Percentiles rank a stretch among this genome's conserved stretches.
phyloP scores from a whole-genome alignment of 2,113 vertebrate genomes.

The Naja naja region DNA sequence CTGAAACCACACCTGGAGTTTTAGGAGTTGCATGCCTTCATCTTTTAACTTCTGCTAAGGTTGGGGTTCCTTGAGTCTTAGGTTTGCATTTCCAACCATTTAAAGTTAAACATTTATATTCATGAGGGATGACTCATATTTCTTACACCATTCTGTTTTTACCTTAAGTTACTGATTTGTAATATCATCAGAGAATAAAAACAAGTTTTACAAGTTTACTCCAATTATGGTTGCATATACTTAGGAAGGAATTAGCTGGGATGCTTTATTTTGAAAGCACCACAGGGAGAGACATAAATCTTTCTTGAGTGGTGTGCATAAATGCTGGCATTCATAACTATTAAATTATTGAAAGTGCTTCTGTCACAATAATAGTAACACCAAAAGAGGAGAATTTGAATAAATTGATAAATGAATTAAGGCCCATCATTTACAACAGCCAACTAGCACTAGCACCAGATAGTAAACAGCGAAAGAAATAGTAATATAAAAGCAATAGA shows the following conservation, averaged over 20 bases:
- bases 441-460: background rate
- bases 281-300: background rate
- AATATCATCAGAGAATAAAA: background rate
- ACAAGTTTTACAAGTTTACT: constrained; percentile 8
- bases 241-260: background rate
- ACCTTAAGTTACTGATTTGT: background rate
- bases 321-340: background rate
- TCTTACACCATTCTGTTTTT: background rate
- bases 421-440: background rate
- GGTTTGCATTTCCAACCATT: background rate
- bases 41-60: background rate
- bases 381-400: background rate
- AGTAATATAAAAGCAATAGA: background rate
- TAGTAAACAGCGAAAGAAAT: background rate
- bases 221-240: background rate
- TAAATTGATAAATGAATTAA: background rate
- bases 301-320: background rate
- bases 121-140: background rate
- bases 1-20: constrained; percentile 29
- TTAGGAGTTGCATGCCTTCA: background rate
- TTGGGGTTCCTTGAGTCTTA: background rate
- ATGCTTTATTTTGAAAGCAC: constrained; percentile 1
- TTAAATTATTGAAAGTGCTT: background rate
- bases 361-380: background rate
- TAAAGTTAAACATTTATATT: background rate